Conservation (phyloP, 92 coral and sea anemone species). For the Zoanthus gigantus region DNA sequence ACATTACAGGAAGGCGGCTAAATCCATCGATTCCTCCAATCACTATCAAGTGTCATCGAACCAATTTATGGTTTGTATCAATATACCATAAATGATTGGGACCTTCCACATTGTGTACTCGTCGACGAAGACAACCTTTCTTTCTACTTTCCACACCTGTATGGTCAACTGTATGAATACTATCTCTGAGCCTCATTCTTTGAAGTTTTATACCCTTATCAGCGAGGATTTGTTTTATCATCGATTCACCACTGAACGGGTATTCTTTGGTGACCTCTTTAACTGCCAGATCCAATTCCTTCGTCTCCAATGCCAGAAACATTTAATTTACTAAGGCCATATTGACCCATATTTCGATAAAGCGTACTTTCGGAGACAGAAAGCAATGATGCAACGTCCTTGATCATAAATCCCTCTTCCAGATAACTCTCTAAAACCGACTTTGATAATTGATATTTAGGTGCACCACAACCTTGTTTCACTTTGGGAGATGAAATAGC, state of each 20-base stretch:
- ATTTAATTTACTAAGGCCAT: slow-evolving; percentile 4
- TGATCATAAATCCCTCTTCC: too few relatives aligned
- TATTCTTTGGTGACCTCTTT: slow-evolving; percentile 43
- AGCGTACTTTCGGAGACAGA: background rate
- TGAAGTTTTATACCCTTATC: slow-evolving; percentile 38
- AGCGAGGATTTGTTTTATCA: background rate
- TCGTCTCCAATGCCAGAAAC: slow-evolving; percentile 23
- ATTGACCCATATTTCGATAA: slow-evolving; percentile 11
- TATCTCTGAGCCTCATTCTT: slow-evolving; percentile 68
- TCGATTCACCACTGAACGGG: slow-evolving; percentile 60
- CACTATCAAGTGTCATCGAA: slow-evolving; percentile 47
- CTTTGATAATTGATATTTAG: too few relatives aligned
- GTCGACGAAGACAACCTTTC: slow-evolving; percentile 45
- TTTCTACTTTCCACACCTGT: slow-evolving; percentile 34
- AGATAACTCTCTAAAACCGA: too few relatives aligned
- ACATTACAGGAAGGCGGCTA: slow-evolving; percentile 42
- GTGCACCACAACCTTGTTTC: background rate
- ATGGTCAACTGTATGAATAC: slow-evolving; percentile 62
- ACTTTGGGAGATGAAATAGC: background rate
- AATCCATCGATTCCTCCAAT: slow-evolving; percentile 53
- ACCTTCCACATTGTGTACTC: slow-evolving; percentile 52
- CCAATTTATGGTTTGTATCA: slow-evolving; percentile 56
- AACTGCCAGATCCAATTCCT: slow-evolving; percentile 51
- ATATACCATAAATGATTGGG: slow-evolving; percentile 58
- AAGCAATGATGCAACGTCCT: too few relatives aligned